Evolutionary conservation across 1,140 invertebrate species (phyloP), one percentile per base, ranked within the genome.

Genomic region (Lithobius niger): DNA sequence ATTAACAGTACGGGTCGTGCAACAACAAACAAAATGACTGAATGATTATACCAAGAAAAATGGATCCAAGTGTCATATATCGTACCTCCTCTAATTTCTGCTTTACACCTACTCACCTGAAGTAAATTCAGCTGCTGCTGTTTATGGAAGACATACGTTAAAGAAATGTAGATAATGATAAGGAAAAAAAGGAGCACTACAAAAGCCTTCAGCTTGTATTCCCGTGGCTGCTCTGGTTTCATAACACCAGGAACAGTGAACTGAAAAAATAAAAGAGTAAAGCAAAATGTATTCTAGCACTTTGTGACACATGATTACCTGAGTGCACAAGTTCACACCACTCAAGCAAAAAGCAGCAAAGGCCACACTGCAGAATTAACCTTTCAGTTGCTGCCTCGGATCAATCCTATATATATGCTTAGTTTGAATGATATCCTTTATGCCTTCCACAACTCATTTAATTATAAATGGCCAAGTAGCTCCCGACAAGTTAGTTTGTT

Each of bases 111-210:
- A n/a, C 4, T 27, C 42, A 55, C 54, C 54, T 55, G 54, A 6
- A 49, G 2, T 61, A 72, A 70, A 60, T 73, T 70, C 2, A 86
- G 67, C 1, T 88, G 79, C 64, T 88, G 82, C 63, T 85, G 83
- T 51, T 85, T 80, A 64, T 90, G 89, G 36, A 86, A 79, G 4
- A 86, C 76, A 59, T 90, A 86, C 0, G 87, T 84, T 61, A 88
- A 86, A 2, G 81, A 82, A 3, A 90, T 80, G 60, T 89, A 76
- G 63, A 88, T 83, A 1, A 84, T 79, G 3, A 90, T 82, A 18
- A 79, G 79, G 1, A 89, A 75, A 64, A 90, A 88, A 56, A 90
- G 74, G 45, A 89, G 76, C 0, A 77, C 79, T 2, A 89, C 86
- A 66, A 89, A 88, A 2, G 79, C 81, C 56, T 82, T 78, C 1